Conservation (phyloP, 1,140 invertebrate species). For the Apocrypta bakeri region DNA sequence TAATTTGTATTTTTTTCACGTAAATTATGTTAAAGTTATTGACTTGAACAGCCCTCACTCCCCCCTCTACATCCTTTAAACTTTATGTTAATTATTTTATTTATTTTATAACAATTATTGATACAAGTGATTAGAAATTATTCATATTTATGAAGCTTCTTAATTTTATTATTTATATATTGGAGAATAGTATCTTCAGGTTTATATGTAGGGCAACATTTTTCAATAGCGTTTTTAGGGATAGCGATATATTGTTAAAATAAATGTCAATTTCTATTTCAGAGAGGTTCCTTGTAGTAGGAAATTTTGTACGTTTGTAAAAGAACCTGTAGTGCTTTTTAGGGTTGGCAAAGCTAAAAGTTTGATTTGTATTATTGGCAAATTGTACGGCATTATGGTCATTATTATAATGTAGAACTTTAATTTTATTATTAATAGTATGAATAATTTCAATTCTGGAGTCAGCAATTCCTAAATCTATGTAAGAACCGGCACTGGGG, state of each 20-base stretch:
- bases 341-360: no score
- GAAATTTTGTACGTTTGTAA: no score
- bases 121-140: background rate
- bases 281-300: no score
- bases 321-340: no score
- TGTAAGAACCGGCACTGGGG: slow-evolving; percentile 22
- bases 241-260: background rate
- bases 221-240: background rate
- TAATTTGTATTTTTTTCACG: no score
- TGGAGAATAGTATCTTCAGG: background rate
- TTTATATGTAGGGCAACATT: background rate
- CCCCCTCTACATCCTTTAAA: no score
- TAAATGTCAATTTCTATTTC: no score
- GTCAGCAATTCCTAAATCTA: slow-evolving; percentile 31
- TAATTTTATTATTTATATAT: slow-evolving; percentile 14
- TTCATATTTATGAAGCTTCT: slow-evolving; percentile 30
- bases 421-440: background rate
- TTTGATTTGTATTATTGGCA: no score
- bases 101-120: slow-evolving; percentile 9
- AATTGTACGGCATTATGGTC: slow-evolving; percentile 38
- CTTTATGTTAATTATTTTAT: no score
- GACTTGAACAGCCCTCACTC: no score
- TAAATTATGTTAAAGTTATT: no score
- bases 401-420: slow-evolving; percentile 21
- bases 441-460: slow-evolving; percentile 1